A percentile compares a stretch with the other conserved stretches of the same genome.
Evolutionary conservation across 1,140 invertebrate species (phyloP).

Genomic region (Ganaspis sp.): DNA sequence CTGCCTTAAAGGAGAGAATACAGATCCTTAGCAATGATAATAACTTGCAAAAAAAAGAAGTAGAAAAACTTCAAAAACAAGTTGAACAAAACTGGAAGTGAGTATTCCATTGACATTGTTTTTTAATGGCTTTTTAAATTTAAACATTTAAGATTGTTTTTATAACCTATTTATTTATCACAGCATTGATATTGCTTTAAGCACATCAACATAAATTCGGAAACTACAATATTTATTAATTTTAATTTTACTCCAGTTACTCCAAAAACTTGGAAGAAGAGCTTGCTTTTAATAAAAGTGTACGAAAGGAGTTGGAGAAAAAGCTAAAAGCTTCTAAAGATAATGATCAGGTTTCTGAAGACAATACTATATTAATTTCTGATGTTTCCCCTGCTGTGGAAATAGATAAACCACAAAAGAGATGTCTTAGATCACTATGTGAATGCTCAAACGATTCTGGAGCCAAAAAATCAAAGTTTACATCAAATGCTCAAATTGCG

Average conservation of each 20-base stretch:
- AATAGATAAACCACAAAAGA: not conserved
- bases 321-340: constrained; percentile 22
- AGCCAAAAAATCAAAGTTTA: not conserved
- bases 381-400: not conserved
- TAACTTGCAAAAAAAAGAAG: constrained; percentile 67
- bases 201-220: no score
- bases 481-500: not conserved
- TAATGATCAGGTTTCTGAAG: constrained; percentile 10
- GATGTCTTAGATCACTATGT: not conserved
- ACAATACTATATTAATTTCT: not conserved
- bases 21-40: constrained; percentile 75
- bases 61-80: constrained; percentile 76
- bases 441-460: not conserved
- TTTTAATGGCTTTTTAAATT: no score
- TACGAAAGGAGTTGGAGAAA: constrained; percentile 48
- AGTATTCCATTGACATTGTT: constrained; percentile 32
- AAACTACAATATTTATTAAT: no score
- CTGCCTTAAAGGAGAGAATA: constrained; percentile 77
- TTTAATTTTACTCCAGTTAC: no score
- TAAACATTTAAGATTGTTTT: not conserved
- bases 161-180: no score
- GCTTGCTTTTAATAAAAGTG: constrained; percentile 45
- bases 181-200: no score
- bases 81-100: constrained; percentile 69
- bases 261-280: constrained; percentile 58